Conservation (phyloP, 2,797 vertebrate genomes). For the Capromys pilorides region DNA sequence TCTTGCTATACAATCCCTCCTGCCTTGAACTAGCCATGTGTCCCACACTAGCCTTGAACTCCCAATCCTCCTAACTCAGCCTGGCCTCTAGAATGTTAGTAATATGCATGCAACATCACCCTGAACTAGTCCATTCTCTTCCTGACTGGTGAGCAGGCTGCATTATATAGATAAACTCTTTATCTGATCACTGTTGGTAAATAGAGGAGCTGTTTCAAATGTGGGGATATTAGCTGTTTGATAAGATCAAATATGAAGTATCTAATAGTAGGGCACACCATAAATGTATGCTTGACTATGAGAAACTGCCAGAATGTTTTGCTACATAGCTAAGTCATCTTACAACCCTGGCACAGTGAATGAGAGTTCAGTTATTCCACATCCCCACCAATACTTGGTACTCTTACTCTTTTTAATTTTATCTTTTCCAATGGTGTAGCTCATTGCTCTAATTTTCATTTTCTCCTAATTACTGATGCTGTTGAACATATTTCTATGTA, state of each 20-base stretch:
- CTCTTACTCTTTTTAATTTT: neutral
- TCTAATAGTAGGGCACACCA: neutral
- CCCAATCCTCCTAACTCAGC: neutral
- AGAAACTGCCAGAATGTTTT: neutral
- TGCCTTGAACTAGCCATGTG: neutral
- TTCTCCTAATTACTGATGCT: no score
- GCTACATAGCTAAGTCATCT: neutral
- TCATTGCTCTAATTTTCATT: neutral
- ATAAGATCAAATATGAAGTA: neutral
- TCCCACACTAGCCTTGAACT: neutral
- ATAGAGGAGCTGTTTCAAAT: neutral
- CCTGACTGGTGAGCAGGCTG: neutral
- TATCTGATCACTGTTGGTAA: neutral
- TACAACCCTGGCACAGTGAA: neutral
- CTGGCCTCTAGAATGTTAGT: neutral
- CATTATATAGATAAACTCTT: neutral
- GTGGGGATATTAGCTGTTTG: neutral
- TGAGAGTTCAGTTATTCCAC: neutral
- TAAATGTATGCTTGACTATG: neutral
- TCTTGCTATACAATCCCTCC: neutral
- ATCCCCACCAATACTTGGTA: neutral
- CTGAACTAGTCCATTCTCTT: neutral
- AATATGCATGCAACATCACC: neutral
- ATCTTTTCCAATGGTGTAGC: neutral
- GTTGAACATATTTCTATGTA: neutral